Base-by-base conservation (phyloP, 2,113 vertebrate species). In the Ornithorhynchus anatinus region DNA sequence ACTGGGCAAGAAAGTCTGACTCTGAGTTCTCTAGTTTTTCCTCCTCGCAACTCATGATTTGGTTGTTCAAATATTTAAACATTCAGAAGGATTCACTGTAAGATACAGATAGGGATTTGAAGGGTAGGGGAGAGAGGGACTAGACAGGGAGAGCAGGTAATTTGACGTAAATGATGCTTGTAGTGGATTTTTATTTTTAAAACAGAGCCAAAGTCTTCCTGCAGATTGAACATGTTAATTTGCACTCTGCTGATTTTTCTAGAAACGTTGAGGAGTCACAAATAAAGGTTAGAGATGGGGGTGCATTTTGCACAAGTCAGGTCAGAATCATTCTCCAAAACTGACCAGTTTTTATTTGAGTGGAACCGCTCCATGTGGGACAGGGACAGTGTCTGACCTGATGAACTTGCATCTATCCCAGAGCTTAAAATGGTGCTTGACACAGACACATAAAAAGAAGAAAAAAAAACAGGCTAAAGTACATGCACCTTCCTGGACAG, bases 1-100 rank as follows among this genome's bases (percentile, higher is more conserved):
- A n/a, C n/a, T n/a, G n/a, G n/a, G n/a, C n/a, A n/a, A 68, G 27
- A 52, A 57, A 60, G 45, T 29, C 20, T 42, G 36, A 10, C 61
- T 54, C 64, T 40, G 58, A 73, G 44, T 32, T 20, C 40, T 48
- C 15, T 44, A 50, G 39, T 25, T 16, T 40, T 43, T 54, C 14
- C 29, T 61, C 43, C 23, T 15, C 8, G 37, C 39, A 35, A 37
- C 27, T 45, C 44, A 35, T 13, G 23, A 35, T 23, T 69, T 51
- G 36, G 33, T 31, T 84, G 67, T 54, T 42, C 61, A 68, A 29
- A 27, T 59, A 32, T 71, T 50, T 50, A 42, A 74, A 71, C 50
- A 33, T 68, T 72, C 58, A 79, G 44, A 56, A 44, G 40, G 57
- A 61, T 59, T 40, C 8, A 68, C 76, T 13, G 31, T 29, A 61